Base-by-base conservation (phyloP, 2,888 invertebrate species). In the Amaurobius ferox region DNA sequence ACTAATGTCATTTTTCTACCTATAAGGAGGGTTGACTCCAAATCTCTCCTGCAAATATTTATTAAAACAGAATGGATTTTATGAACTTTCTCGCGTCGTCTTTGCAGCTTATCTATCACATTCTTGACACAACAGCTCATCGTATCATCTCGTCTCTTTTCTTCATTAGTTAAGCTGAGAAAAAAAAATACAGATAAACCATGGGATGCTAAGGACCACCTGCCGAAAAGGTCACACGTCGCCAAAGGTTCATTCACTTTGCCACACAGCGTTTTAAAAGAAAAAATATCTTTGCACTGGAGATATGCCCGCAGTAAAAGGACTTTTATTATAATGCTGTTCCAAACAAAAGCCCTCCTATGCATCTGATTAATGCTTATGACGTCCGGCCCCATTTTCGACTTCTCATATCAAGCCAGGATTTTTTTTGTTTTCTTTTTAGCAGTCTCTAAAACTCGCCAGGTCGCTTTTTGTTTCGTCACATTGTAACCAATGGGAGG, bases 291-390 rank as follows among this genome's bases (percentile, higher is more conserved):
- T 40, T 28, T 13, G 16, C 40, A 40, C 40, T 40, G 16, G 30
- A 29, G 64, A 64, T 29, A 64, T n/a, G 30, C 16, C 11, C 30
- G 28, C 16, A 66, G 66, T 28, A 68, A 64, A 80, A 48, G 55
- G 55, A 62, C 23, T 64, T 61, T 77, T 77, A 85, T 85, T 85
- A 85, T 85, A 77, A 85, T 77, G 35, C 44, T 28, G 66, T 39
- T 16, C 19, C 66, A 66, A 48, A 76, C 81, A 71, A 74, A 85
- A 30, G 40, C 77, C 83, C 83, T 72, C 83, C 83, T 85, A 77
- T 85, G 55, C 76, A 78, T 85, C 83, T 85, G 71, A 77, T 85
- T 85, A 85, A 85, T 73, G 76, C 70, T 48, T 62, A 64, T 68
- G 76, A 19, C 70, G 81, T 71, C 76, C 81, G 35, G 71, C 76